Evolutionary conservation across 2,888 invertebrate genomes (phyloP), one percentile per base, ranked within the genome.

Genomic region (Kryphioiulus occultus): DNA sequence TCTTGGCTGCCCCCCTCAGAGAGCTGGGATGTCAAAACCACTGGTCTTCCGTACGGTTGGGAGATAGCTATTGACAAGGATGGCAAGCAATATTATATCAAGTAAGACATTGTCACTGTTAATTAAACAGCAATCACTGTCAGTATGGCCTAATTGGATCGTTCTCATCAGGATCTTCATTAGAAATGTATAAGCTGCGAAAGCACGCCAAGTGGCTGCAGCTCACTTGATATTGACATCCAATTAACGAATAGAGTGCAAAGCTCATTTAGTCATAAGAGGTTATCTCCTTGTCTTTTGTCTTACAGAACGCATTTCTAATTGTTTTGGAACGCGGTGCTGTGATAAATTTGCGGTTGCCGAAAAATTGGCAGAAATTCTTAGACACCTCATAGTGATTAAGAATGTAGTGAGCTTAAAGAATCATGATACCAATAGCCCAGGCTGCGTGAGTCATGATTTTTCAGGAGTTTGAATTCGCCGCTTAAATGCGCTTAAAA

Each of bases 1-100:
- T 95, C 96, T 90, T 98, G 97, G 97, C 92, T 97, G 90, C 98
- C 98, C 0, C 97, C 97, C 3, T 95, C 95, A 35, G 97, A 97
- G 91, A 95, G 95, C 91, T 98, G 97, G 97, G 91, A 91, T 85
- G 90, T 92, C 59, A 93, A 94, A 88, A 90, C 89, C 42, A 87
- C 89, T 12, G 94, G 95, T 85, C 93, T 97, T 88, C 97, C 97
- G 0, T 97, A 96, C 91, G 98, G 97, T 19, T 98, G 97, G 97
- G 98, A 98, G 92, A 94, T 95, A 91, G 97, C 97, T 35, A 92
- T 95, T 89, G 97, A 98, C 92, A 94, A 94, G 91, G 95, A 95
- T 89, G 95, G 95, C 90, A 95, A 95, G 90, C 93, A 95, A 87
- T 96, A 96, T 92, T 96, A 88, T 88, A 89, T 90, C 88, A 90